Evolutionary conservation across 2,888 invertebrate species (phyloP), one percentile per base, ranked within the genome.

Genomic region (Drosophila birchii): DNA sequence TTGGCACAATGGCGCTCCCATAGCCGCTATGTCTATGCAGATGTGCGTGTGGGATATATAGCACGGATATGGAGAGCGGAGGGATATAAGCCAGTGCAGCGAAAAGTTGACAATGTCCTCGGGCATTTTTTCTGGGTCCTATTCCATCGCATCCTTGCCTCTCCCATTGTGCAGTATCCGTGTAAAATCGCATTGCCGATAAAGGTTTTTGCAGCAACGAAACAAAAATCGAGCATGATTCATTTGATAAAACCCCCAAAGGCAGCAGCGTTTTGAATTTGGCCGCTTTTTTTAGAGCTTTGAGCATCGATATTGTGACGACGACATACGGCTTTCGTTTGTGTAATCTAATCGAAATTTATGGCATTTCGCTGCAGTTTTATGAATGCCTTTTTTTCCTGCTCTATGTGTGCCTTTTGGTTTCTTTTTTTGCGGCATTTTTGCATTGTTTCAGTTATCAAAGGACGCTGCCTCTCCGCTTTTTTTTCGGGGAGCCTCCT

Each of bases 341-440:
- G 82, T 89, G 88, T 88, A 89, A 89, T 89, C 90, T 89, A 86
- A 89, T 88, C 88, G 80, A 63, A 82, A 90, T 89, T 89, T 89
- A 89, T 89, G 86, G 78, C 76, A 72, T 77, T 78, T 66, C 53
- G 66, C 70, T 83, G 84, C 81, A 77, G 70, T 81, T 79, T 78
- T 81, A 76, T 81, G 71, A 57, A 75, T 60, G 47, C 12, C 12
- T 47, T 54, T 64, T 68, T 26, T 11, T 5, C 3, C 20, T 12
- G 16, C 11, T 44, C 12, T 36, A 20, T 16, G 23, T 47, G 38
- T 38, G 20, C 9, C 39, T 9, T 12, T 29, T 43, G 47, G 6
- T 29, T 29, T 29, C 0, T 29, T 29, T 36, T 34, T 49, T 23
- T 16, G 51, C 20, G 54, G 54, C 26, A 23, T 12, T 7, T 16